Base-by-base conservation (phyloP, 1,140 invertebrate genomes). In the Cydia strobilella region DNA sequence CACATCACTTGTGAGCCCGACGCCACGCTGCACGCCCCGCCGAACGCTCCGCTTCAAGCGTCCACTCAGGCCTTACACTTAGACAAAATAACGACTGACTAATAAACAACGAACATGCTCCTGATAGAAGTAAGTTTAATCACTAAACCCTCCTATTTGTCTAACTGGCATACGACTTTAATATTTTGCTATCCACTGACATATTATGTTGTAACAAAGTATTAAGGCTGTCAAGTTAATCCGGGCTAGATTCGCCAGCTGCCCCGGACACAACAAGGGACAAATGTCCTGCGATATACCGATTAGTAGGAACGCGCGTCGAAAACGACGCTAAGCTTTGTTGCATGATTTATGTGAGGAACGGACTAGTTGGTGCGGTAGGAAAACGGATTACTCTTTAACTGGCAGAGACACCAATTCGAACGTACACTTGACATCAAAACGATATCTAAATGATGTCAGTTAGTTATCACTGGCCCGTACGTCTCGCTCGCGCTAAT, bases 221-320 rank as follows among this genome's bases (percentile, higher is more conserved):
- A 59, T 59, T 59, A 59, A 59, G 48, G 54, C 54, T 59, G 54
- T 59, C 54, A 59, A 23, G 54, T 59, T 59, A 23, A 59, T 59
- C 54, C 20, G 54, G 54, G 54, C 54, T 59, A 59, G 54, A 23
- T 20, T 18, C 54, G 54, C 48, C 48, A 51, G 48, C 48, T 51
- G 48, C 48, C 48, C 48, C 15, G 48, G 48, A 51, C 48, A 18
- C 48, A 18, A 18, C 48, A 18, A 0, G 48, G 48, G 48, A 51
- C 48, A 51, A 51, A 51, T 51, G 48, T 51, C n/a, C 42, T 45
- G 15, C 5, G n/a, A 10, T 3, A n/a, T 18, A 51, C 48, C 48
- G n/a, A 51, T 51, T 51, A 51, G 10, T 51, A 51, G n/a, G n/a
- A 51, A n/a, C 48, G 48, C n/a, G 48, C 51, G 51, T 54, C 51